Evolutionary conservation across 92 coral and sea anemone genomes (phyloP).

Genomic region (Porites lobata): DNA sequence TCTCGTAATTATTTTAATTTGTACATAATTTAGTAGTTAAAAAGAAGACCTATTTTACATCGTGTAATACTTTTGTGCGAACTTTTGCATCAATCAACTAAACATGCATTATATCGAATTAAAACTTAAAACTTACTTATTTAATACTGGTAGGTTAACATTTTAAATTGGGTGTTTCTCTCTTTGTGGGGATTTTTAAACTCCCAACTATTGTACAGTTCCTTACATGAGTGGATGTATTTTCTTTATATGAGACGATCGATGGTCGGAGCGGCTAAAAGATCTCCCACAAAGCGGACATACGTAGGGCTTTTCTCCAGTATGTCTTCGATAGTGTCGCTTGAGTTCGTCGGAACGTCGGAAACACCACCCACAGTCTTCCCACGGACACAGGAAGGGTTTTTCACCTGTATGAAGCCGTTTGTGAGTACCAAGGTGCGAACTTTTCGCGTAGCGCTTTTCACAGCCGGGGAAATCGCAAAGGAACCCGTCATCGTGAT

Average conservation of each 20-base stretch:
- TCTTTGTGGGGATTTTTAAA: no score
- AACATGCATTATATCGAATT: not conserved
- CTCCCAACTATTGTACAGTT: not conserved
- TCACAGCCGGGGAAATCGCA: constrained; percentile 89
- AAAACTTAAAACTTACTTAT: not conserved
- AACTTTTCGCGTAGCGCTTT: constrained; percentile 82
- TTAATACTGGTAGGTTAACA: not conserved
- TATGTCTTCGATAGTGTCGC: constrained; percentile 89
- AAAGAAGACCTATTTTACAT: no score
- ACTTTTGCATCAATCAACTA: not conserved
- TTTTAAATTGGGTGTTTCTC: not conserved
- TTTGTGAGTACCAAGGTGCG: constrained; percentile 83
- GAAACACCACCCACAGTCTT: constrained; percentile 86
- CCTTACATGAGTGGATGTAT: constrained; percentile 74
- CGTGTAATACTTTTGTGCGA: not conserved
- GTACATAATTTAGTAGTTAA: no score
- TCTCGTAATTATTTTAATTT: no score
- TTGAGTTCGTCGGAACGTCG: constrained; percentile 89
- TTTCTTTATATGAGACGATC: constrained; percentile 86
- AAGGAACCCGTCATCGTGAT: constrained; percentile 51
- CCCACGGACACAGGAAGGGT: constrained; percentile 92
- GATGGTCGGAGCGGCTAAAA: constrained; percentile 91
- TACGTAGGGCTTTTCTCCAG: constrained; percentile 90
- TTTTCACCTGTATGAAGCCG: constrained; percentile 87
- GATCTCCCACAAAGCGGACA: constrained; percentile 95